A percentile compares a stretch with the other conserved stretches of the same genome.
Conservation (phyloP, 1,140 invertebrate genomes). For the Lasioglossum albipes region DNA sequence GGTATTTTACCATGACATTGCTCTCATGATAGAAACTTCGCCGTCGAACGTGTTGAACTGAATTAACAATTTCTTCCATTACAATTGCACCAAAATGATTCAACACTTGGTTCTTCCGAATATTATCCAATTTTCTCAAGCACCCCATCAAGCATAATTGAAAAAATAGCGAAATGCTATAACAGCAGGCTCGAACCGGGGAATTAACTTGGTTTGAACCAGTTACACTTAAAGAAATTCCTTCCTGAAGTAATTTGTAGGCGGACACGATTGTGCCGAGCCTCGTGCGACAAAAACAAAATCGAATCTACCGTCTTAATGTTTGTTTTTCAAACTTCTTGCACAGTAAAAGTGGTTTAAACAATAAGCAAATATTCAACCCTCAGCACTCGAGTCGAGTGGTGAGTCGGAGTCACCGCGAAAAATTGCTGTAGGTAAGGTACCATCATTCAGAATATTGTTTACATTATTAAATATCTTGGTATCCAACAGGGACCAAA, state of each 20-base stretch:
- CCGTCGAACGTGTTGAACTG: background rate
- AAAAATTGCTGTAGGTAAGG: no score
- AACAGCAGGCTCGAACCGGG: conserved; percentile 22
- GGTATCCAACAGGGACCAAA: no score
- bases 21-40: no score
- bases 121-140: conserved; percentile 51
- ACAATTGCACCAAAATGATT: conserved; percentile 33
- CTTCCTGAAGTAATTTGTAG: conserved; percentile 18
- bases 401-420: no score
- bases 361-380: background rate
- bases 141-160: conserved; percentile 47
- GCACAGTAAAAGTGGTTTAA: background rate
- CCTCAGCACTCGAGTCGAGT: no score
- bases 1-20: no score
- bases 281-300: background rate
- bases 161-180: conserved; percentile 47
- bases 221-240: conserved; percentile 30
- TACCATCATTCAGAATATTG: no score
- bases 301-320: background rate
- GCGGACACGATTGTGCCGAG: background rate
- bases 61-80: conserved; percentile 25
- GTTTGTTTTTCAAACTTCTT: no score
- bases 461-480: no score
- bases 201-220: conserved; percentile 34
- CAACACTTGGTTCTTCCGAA: conserved; percentile 43